Conservation (phyloP, 1,140 invertebrate genomes). For the Nylanderia fulva region DNA sequence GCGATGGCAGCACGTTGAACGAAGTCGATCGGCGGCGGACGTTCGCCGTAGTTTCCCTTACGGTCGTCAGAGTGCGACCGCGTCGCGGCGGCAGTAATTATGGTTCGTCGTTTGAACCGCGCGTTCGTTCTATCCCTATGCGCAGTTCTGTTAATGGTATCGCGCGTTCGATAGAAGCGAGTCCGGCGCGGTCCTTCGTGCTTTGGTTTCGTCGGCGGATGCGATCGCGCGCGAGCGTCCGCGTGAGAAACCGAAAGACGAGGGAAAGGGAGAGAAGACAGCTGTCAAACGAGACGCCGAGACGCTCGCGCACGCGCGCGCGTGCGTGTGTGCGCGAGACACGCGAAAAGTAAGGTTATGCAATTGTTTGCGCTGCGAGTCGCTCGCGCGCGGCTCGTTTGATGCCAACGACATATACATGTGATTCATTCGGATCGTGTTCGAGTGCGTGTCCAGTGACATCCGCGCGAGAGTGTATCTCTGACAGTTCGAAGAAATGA, state of each 20-base stretch:
- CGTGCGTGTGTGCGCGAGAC: slow-evolving; percentile 41
- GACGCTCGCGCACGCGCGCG: slow-evolving; percentile 1
- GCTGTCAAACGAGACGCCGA: slow-evolving; percentile 46
- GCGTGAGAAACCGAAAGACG: not conserved
- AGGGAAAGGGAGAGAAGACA: not conserved
- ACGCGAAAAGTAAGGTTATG: slow-evolving; percentile 75
- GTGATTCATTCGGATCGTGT: slow-evolving; percentile 38
- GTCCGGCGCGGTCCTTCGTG: slow-evolving; percentile 25
- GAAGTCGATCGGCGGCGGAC: slow-evolving; percentile 46
- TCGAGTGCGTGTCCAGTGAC: not conserved
- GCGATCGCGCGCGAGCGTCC: slow-evolving; percentile 1
- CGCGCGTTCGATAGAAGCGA: slow-evolving; percentile 61
- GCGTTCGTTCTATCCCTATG: slow-evolving; percentile 58
- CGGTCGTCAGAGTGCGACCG: slow-evolving; percentile 67
- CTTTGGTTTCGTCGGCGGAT: slow-evolving; percentile 1
- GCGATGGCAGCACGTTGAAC: slow-evolving; percentile 23
- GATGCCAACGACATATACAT: slow-evolving; percentile 68
- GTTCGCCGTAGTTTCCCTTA: slow-evolving; percentile 66
- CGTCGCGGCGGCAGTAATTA: slow-evolving; percentile 74
- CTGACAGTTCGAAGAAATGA: not conserved
- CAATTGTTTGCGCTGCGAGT: slow-evolving; percentile 72
- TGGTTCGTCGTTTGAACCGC: slow-evolving; percentile 71
- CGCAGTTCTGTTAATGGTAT: slow-evolving; percentile 70
- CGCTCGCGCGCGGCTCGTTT: slow-evolving; percentile 59
- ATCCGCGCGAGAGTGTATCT: not conserved